A percentile compares a stretch with the other conserved stretches of the same genome.
phyloP scores from a whole-genome alignment of 2,797 vertebrate genomes.

The Pristis pectinata region DNA sequence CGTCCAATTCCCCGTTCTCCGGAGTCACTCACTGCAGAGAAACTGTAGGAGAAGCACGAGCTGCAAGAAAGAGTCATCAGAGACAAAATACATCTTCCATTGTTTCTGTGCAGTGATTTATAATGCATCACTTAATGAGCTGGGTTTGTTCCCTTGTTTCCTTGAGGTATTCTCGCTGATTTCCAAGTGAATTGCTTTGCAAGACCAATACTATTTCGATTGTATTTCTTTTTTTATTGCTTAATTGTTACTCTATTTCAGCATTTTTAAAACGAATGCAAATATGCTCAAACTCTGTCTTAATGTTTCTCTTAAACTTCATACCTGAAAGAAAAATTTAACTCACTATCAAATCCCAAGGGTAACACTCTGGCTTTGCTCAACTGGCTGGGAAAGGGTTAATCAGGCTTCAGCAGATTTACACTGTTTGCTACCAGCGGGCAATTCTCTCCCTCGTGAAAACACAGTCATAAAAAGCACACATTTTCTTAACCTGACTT shows the following conservation, averaged over 20 bases:
- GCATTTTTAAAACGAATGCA: not conserved
- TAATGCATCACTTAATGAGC: slow-evolving; percentile 27
- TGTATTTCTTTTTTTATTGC: not conserved
- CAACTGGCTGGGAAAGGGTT: not conserved
- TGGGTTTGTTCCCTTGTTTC: not conserved
- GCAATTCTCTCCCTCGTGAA: no score
- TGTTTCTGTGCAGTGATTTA: not conserved
- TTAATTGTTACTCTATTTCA: not conserved
- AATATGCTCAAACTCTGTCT: not conserved
- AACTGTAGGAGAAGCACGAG: not conserved
- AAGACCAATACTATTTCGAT: not conserved
- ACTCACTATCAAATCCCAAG: not conserved
- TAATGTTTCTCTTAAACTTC: not conserved
- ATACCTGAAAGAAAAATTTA: not conserved
- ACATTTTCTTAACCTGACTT: not conserved
- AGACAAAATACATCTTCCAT: slow-evolving; percentile 13
- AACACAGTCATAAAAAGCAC: not conserved
- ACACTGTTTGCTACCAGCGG: not conserved
- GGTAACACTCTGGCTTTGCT: not conserved
- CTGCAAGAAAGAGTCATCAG: not conserved
- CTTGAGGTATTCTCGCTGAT: not conserved
- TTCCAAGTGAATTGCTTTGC: not conserved
- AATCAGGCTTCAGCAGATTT: not conserved
- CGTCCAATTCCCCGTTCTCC: not conserved
- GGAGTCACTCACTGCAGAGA: not conserved